A percentile compares a stretch with the other conserved stretches of the same genome.
phyloP scores from a whole-genome alignment of 1,140 invertebrate genomes.

The Brevipalpus yothersi region DNA sequence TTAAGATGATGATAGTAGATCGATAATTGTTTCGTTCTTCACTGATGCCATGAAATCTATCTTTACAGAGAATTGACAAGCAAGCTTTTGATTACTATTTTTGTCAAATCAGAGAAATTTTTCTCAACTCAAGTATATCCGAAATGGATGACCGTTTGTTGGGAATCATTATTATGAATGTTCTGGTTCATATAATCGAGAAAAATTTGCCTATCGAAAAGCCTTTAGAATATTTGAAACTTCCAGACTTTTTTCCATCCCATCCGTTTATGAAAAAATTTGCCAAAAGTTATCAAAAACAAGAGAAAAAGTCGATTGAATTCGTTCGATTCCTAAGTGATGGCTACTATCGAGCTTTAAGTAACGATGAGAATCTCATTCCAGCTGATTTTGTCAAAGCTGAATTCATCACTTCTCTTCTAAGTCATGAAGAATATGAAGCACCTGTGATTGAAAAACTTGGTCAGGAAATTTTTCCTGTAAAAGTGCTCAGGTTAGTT shows the following conservation, averaged over 20 bases:
- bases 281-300: not conserved
- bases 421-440: not conserved
- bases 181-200: not conserved
- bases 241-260: not conserved
- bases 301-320: not conserved
- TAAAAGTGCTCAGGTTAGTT: too few relatives aligned
- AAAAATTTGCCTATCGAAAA: not conserved
- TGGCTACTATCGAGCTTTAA: not conserved
- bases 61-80: slow-evolving; percentile 29
- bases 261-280: not conserved
- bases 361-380: not conserved
- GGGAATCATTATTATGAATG: not conserved
- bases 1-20: not conserved
- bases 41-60: slow-evolving; percentile 22
- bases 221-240: not conserved
- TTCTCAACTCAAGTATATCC: slow-evolving; percentile 22
- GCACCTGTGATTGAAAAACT: not conserved
- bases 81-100: slow-evolving; percentile 59
- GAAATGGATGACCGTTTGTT: not conserved
- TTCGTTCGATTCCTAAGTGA: not conserved
- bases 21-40: not conserved
- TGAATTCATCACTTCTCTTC: not conserved
- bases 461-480: not conserved
- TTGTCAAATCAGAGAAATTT: slow-evolving; percentile 50
- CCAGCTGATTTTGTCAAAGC: not conserved